Conservation (phyloP, 2,797 vertebrate genomes). For the Neopelma chrysocephalum region DNA sequence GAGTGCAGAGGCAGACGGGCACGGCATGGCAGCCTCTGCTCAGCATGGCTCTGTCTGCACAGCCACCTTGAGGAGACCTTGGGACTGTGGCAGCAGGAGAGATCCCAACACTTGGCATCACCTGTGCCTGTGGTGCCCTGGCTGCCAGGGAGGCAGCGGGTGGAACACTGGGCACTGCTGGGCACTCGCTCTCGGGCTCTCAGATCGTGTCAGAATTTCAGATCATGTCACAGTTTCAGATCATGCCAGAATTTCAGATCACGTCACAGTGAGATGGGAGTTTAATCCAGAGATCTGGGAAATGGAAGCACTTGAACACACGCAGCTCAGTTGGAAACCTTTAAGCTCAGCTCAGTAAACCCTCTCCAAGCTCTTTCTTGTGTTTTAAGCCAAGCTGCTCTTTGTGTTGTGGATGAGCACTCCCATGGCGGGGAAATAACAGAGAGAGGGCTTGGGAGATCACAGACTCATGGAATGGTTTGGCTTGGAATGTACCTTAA, state of each 20-base stretch:
- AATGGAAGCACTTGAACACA: fast-evolving
- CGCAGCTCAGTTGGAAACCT: not conserved
- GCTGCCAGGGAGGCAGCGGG: not conserved
- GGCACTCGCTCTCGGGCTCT: fast-evolving
- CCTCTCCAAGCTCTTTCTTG: not conserved
- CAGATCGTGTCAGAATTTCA: not conserved
- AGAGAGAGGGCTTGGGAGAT: not conserved
- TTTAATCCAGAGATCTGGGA: not conserved
- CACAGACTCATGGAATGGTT: not conserved
- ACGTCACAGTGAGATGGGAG: not conserved
- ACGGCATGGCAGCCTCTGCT: not conserved
- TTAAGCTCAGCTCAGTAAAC: not conserved
- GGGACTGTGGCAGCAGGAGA: not conserved
- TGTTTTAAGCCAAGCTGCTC: not conserved
- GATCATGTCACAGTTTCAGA: not conserved
- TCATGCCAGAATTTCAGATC: not conserved
- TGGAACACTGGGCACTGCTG: fast-evolving
- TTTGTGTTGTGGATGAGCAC: not conserved
- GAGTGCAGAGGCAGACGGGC: not conserved
- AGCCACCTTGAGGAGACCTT: slow-evolving; percentile 46
- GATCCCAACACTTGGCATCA: fast-evolving
- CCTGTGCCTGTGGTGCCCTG: not conserved
- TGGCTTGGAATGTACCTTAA: not conserved
- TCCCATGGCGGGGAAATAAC: not conserved
- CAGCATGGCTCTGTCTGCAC: not conserved